Evolutionary conservation across 2,797 vertebrate species (phyloP).

Genomic region (Paratrypauchen microcephalus): DNA sequence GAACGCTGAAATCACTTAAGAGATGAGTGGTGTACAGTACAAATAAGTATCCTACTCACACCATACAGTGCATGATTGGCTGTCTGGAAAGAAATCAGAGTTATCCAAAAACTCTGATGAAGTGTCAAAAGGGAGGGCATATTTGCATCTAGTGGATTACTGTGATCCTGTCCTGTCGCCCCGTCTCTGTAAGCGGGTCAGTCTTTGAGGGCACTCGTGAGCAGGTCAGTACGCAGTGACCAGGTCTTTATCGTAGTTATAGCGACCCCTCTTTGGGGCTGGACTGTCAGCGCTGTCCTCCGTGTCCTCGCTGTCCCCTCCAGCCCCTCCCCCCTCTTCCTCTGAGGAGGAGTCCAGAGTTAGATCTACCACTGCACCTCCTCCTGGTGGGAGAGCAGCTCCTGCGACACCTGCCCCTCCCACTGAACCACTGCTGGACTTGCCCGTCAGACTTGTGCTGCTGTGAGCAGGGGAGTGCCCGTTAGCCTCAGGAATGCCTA

Average conservation of each 20-base stretch:
- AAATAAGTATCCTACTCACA: slow-evolving; percentile 69
- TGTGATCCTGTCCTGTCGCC: slow-evolving; percentile 68
- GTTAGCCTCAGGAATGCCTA: slow-evolving; percentile 87
- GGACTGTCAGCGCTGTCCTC: slow-evolving; percentile 90
- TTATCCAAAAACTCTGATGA: slow-evolving; percentile 66
- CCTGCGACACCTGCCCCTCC: slow-evolving; percentile 65
- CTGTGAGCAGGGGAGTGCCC: slow-evolving; percentile 85
- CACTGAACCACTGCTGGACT: slow-evolving; percentile 76
- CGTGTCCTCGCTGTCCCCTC: slow-evolving; percentile 93
- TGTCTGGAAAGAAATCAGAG: slow-evolving; percentile 58
- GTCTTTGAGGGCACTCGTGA: slow-evolving; percentile 66
- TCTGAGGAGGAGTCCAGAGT: slow-evolving; percentile 96
- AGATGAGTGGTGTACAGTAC: slow-evolving; percentile 69
- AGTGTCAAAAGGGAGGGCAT: slow-evolving; percentile 44
- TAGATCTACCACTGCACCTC: slow-evolving; percentile 90
- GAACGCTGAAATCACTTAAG: slow-evolving; percentile 50
- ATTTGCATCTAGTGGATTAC: slow-evolving; percentile 66
- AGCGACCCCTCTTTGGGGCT: slow-evolving; percentile 88
- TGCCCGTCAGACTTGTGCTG: slow-evolving; percentile 77
- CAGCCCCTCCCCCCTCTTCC: slow-evolving; percentile 85
- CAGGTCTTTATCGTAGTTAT: slow-evolving; percentile 94
- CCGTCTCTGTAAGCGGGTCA: slow-evolving; percentile 62
- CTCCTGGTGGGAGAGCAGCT: slow-evolving; percentile 61
- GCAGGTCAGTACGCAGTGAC: slow-evolving; percentile 93
- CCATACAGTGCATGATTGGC: slow-evolving; percentile 67